A percentile compares a stretch with the other conserved stretches of the same genome.
phyloP scores from a whole-genome alignment of 2,888 invertebrate genomes.

The Ariolimax columbianus region DNA sequence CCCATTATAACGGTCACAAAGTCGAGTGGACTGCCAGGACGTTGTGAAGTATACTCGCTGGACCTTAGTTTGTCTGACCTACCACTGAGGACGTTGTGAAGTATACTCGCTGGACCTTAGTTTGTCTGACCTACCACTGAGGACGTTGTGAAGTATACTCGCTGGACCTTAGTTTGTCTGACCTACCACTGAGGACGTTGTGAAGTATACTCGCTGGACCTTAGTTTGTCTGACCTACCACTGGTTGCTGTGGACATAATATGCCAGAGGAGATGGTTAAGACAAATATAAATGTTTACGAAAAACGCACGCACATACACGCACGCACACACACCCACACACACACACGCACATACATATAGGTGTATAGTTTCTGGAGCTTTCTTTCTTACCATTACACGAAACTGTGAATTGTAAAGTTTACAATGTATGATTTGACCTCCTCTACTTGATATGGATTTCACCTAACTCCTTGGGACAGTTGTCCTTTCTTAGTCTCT shows the following conservation, averaged over 20 bases:
- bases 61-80: too few relatives aligned
- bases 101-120: too few relatives aligned
- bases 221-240: background rate
- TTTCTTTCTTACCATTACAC: too few relatives aligned
- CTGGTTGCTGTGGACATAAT: background rate
- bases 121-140: background rate
- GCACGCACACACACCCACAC: background rate
- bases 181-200: background rate
- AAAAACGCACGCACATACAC: background rate
- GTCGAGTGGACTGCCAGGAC: slow-evolving; percentile 15
- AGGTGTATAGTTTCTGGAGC: too few relatives aligned
- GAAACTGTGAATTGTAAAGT: too few relatives aligned
- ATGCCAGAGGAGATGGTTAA: background rate
- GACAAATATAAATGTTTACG: background rate
- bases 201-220: background rate
- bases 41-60: too few relatives aligned
- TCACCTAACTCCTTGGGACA: too few relatives aligned
- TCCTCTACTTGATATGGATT: too few relatives aligned
- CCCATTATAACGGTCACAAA: slow-evolving; percentile 53
- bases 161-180: background rate
- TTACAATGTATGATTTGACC: too few relatives aligned
- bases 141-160: background rate
- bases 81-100: too few relatives aligned
- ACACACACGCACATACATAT: background rate
- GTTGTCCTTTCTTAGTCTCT: too few relatives aligned